Evolutionary conservation across 37 sponge, comb jelly and placozoan genomes (phyloP).

Genomic region (Lycopodina hypogea): DNA sequence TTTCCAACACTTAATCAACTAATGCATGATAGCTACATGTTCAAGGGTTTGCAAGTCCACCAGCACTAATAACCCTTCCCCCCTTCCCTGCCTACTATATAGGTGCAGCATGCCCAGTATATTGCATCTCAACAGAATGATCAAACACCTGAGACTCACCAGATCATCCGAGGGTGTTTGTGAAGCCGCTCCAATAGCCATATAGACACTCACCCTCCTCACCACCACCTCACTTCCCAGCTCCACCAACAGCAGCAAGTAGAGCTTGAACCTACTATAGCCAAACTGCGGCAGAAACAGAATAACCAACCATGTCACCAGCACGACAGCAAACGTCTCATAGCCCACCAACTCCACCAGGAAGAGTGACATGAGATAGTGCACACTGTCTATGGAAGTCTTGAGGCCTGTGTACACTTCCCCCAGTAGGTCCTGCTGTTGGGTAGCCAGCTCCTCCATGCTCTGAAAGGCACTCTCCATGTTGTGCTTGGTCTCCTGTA

Average conservation of each 20-base stretch:
- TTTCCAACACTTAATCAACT: too few relatives aligned
- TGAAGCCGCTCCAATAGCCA: conserved; percentile 2
- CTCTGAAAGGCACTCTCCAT: conserved; percentile 22
- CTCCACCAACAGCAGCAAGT: conserved; percentile 31
- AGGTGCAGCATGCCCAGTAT: too few relatives aligned
- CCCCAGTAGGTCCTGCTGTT: conserved; percentile 39
- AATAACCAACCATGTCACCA: conserved; percentile 24
- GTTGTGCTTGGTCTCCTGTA: conserved; percentile 4
- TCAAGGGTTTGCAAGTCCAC: too few relatives aligned
- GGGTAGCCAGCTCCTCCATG: conserved; percentile 44
- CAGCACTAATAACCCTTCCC: too few relatives aligned
- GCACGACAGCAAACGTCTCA: conserved; percentile 27
- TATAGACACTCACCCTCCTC: conserved; percentile 11
- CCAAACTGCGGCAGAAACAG: conserved; percentile 44
- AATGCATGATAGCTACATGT: too few relatives aligned
- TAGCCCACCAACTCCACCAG: conserved; percentile 40
- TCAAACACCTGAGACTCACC: too few relatives aligned
- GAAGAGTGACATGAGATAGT: conserved; percentile 33
- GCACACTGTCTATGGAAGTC: conserved; percentile 22
- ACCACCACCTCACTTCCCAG: conserved; percentile 14
- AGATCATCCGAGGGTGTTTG: too few relatives aligned
- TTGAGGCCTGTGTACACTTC: conserved; percentile 24
- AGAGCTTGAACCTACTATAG: conserved; percentile 35
- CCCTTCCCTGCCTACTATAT: too few relatives aligned
- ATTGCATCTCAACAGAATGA: too few relatives aligned